A percentile compares a stretch with the other conserved stretches of the same genome.
Conservation (phyloP, 2,888 invertebrate genomes). For the Epinotia nisella region DNA sequence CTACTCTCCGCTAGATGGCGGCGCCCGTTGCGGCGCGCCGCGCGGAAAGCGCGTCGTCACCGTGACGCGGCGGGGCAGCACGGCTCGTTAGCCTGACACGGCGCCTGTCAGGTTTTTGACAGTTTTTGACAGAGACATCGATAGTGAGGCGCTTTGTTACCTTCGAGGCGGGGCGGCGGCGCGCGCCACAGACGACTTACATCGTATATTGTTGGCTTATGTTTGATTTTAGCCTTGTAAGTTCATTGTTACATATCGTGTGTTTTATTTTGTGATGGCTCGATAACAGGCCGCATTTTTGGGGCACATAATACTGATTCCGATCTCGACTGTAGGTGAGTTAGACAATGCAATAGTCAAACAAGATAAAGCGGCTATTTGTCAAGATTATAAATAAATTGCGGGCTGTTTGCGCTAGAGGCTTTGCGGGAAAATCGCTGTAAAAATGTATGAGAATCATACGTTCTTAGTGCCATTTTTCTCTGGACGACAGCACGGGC, state of each 20-base stretch:
- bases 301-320: constrained; percentile 30
- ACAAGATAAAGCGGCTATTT: constrained; percentile 34
- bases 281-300: constrained; percentile 56
- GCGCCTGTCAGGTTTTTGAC: constrained; percentile 82
- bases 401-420: constrained; percentile 10
- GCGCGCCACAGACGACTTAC: constrained; percentile 60
- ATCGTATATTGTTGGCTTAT: constrained; percentile 74
- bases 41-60: constrained; percentile 66
- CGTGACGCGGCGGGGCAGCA: constrained; percentile 62
- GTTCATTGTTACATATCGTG: constrained; percentile 71
- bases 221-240: constrained; percentile 73
- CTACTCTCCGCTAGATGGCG: constrained; percentile 76
- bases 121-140: constrained; percentile 84
- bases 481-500: constrained; percentile 15
- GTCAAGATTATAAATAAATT: constrained; percentile 39
- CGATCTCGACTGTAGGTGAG: constrained; percentile 17
- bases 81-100: constrained; percentile 82
- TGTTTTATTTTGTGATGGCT: constrained; percentile 65
- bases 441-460: constrained; percentile 2
- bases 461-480: constrained; percentile 1
- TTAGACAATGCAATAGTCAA: constrained; percentile 36
- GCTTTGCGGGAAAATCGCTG: neutral
- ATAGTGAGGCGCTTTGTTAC: constrained; percentile 79
- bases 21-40: constrained; percentile 18
- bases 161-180: constrained; percentile 70